phyloP scores from a whole-genome alignment of 1,140 invertebrate species.

The Megathymus violae region DNA sequence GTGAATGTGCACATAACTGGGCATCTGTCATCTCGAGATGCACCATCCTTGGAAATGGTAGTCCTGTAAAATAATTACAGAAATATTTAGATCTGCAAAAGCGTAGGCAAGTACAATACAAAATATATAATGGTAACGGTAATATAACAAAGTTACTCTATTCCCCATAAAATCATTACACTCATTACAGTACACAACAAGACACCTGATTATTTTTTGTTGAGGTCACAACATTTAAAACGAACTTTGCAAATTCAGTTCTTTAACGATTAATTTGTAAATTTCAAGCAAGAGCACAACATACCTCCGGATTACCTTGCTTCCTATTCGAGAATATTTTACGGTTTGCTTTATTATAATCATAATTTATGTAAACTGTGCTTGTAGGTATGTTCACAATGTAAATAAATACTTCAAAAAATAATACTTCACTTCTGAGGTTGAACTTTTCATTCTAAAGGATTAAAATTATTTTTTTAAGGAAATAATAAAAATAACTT shows the following conservation, averaged over 20 bases:
- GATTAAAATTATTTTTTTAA: constrained; percentile 56
- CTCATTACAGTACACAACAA: constrained; percentile 29
- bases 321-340: constrained; percentile 74
- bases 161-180: not conserved
- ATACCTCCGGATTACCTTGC: constrained; percentile 73
- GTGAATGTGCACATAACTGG: constrained; percentile 53
- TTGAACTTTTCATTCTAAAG: constrained; percentile 56
- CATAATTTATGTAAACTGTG: constrained; percentile 76
- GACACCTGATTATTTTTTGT: constrained; percentile 41
- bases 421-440: constrained; percentile 45
- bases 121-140: not conserved
- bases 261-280: constrained; percentile 26
- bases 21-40: constrained; percentile 75
- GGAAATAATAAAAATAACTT: constrained; percentile 80
- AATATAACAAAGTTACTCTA: not conserved
- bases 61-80: constrained; percentile 56
- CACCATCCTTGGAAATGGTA: constrained; percentile 66
- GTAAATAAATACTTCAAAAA: constrained; percentile 47
- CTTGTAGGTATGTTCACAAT: constrained; percentile 54
- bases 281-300: constrained; percentile 19
- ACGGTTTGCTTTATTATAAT: constrained; percentile 75
- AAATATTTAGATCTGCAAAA: constrained; percentile 7
- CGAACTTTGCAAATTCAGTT: constrained; percentile 1
- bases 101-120: not conserved
- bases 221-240: constrained; percentile 47